phyloP scores from a whole-genome alignment of 1,140 invertebrate species.

The Neuroterus valhalla region DNA sequence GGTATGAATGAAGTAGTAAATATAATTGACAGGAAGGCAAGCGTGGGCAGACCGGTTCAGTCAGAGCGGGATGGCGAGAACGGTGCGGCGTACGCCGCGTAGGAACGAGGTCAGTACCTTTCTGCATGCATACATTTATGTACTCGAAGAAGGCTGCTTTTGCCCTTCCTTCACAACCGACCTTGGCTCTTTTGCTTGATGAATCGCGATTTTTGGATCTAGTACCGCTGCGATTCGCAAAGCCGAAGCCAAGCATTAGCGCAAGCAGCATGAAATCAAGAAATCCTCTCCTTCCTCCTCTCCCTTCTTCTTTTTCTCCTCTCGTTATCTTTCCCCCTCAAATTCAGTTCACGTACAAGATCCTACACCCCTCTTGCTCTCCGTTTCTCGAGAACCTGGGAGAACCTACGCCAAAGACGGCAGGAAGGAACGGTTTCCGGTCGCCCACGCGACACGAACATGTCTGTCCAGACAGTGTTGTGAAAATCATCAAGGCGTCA shows the following conservation, averaged over 20 bases:
- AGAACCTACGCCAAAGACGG: conserved; percentile 64
- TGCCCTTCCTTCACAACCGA: conserved; percentile 43
- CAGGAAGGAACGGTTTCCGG: conserved; percentile 73
- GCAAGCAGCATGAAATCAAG: not conserved
- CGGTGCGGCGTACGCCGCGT: conserved; percentile 60
- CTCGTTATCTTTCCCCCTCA: conserved; percentile 28
- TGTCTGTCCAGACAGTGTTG: conserved; percentile 57
- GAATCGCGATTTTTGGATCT: conserved; percentile 1
- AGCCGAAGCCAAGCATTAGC: too few relatives aligned
- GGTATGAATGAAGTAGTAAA: conserved; percentile 73
- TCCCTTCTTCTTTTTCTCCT: not conserved
- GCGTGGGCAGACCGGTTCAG: conserved; percentile 69
- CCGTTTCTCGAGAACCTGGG: conserved; percentile 18
- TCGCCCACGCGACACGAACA: conserved; percentile 69
- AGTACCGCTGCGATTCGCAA: not conserved
- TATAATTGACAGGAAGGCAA: conserved; percentile 72
- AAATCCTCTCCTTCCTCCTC: not conserved
- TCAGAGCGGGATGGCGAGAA: conserved; percentile 63
- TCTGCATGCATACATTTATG: conserved; percentile 60
- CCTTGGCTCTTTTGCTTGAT: conserved; percentile 21
- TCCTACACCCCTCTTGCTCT: conserved; percentile 26
- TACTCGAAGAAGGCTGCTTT: conserved; percentile 53
- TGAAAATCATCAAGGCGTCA: conserved; percentile 61
- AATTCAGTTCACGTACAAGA: not conserved
- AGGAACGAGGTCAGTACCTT: conserved; percentile 72